phyloP scores from a whole-genome alignment of 2,113 vertebrate genomes.

The Carassius carassius region DNA sequence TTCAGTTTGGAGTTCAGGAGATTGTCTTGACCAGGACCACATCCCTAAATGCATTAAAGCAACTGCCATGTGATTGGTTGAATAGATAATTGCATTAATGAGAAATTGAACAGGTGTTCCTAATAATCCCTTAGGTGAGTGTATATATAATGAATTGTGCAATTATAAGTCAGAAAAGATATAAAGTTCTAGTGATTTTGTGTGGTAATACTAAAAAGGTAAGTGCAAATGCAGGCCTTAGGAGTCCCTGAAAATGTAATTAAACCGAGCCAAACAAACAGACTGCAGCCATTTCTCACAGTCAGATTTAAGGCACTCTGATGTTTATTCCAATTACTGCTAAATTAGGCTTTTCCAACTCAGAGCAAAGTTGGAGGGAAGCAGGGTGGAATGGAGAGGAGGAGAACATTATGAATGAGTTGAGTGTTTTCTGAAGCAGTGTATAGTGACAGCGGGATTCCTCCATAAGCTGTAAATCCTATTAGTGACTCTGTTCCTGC shows the following conservation, averaged over 20 bases:
- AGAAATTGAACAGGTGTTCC: too few relatives aligned
- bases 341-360: conserved; percentile 20
- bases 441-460: conserved; percentile 43
- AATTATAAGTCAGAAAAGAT: background rate
- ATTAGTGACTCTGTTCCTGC: conserved; percentile 55
- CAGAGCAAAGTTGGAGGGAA: conserved; percentile 14
- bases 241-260: background rate
- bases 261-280: background rate
- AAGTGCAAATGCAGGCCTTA: background rate
- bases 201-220: background rate
- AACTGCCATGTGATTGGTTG: too few relatives aligned
- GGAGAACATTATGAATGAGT: conserved; percentile 29
- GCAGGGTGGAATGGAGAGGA: conserved; percentile 12
- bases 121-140: too few relatives aligned
- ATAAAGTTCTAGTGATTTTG: background rate
- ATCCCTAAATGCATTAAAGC: too few relatives aligned
- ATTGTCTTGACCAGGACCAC: too few relatives aligned
- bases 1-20: too few relatives aligned
- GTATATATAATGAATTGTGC: too few relatives aligned
- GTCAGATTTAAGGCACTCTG: background rate
- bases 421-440: conserved; percentile 28
- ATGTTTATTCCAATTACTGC: conserved; percentile 14
- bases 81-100: too few relatives aligned
- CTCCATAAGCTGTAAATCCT: conserved; percentile 63
- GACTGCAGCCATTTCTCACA: background rate